Percentiles rank a stretch among this genome's conserved stretches.
Conservation (phyloP, 2,113 vertebrate genomes). For the Gymnogyps californianus region DNA sequence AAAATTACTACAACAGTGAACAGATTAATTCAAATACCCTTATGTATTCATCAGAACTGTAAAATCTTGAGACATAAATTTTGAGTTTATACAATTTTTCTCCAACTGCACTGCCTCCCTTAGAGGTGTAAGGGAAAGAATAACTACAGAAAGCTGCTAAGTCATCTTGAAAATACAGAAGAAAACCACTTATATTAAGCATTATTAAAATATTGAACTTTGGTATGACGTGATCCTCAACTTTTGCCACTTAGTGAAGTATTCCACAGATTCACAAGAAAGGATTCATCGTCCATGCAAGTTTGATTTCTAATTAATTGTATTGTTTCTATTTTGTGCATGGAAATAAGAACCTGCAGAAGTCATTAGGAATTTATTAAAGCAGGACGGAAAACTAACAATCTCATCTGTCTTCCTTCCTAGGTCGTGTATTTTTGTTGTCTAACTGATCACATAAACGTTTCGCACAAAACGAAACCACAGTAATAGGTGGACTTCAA, state of each 20-base stretch:
- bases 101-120: background rate
- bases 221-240: background rate
- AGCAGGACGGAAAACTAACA: background rate
- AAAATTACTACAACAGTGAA: background rate
- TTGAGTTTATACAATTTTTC: background rate
- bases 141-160: background rate
- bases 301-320: background rate
- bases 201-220: background rate
- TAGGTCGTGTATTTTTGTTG: background rate
- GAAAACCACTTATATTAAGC: background rate
- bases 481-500: background rate
- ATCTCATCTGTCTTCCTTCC: background rate
- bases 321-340: background rate
- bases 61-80: background rate
- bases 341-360: background rate
- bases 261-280: background rate
- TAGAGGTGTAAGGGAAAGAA: background rate
- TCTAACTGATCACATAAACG: background rate
- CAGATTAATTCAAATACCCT: background rate
- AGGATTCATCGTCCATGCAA: background rate
- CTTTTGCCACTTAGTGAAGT: background rate
- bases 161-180: background rate
- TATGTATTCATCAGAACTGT: background rate
- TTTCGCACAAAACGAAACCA: background rate
- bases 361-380: background rate